These are phyloP conservation scores for Enteromius mattozi DNA, from an alignment of 2,797 vertebrate genomes.

Conservation along the genomic window DNA sequence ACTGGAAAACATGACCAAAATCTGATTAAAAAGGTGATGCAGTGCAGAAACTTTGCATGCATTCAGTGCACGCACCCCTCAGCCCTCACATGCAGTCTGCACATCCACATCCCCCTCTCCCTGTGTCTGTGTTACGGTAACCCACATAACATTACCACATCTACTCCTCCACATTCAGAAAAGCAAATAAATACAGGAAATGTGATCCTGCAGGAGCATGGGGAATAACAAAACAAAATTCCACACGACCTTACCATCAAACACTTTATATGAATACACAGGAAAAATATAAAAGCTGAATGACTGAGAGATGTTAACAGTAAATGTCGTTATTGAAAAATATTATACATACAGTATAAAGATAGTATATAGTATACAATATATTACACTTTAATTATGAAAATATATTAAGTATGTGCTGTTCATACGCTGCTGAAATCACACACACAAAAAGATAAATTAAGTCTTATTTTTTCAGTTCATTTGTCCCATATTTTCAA, in stretches of 20 bases:
- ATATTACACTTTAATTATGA: neutral
- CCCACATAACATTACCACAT: slow-evolving; percentile 29
- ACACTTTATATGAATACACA: slow-evolving; percentile 23
- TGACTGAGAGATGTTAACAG: neutral
- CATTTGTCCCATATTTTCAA: neutral
- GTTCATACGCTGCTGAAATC: neutral
- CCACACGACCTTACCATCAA: slow-evolving; percentile 25
- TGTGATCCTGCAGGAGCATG: slow-evolving; percentile 41
- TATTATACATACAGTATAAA: neutral
- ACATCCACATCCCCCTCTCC: neutral
- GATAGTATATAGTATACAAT: neutral
- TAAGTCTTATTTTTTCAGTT: neutral
- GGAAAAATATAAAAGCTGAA: slow-evolving; percentile 12
- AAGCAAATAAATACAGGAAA: slow-evolving; percentile 62
- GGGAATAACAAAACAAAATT: slow-evolving; percentile 50
- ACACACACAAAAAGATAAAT: neutral
- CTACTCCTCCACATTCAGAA: slow-evolving; percentile 50
- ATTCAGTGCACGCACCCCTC: slow-evolving; percentile 13
- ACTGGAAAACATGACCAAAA: neutral
- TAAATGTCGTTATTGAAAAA: slow-evolving; percentile 1
- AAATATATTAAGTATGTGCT: neutral
- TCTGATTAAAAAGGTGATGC: neutral
- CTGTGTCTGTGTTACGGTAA: slow-evolving; percentile 44
- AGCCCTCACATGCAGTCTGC: slow-evolving; percentile 2
- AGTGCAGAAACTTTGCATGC: neutral